Base-by-base conservation (phyloP, 2,888 invertebrate genomes). In the Thereva unica region DNA sequence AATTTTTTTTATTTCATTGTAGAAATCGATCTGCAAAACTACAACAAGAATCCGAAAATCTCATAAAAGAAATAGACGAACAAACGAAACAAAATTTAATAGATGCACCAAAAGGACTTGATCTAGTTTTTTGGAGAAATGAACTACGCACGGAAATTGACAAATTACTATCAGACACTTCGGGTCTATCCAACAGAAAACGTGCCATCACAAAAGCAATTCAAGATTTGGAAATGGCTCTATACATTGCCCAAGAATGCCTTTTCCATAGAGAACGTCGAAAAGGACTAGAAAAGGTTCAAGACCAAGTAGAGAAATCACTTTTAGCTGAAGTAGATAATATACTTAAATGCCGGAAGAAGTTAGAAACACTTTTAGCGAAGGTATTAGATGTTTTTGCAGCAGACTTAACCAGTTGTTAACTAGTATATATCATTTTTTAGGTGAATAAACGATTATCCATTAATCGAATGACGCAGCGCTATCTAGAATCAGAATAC, bases 211-310 rank as follows among this genome's bases (percentile, higher is more conserved):
- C 90, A 77, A 84, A 91, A 71, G 87, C 90, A 10, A 80, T 90
- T 69, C 84, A 87, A 59, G 92, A 93, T 77, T 88, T 94, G 66
- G 95, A 96, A 79, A 92, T 92, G 2, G 95, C 96, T 0, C 81
- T 96, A 71, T 94, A 95, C 74, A 92, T 96, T 71, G 92, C 93
- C 41, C 95, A 96, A 82, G 96, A 97, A 80, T 95, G 95, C 77
- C 85, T 97, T 54, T 96, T 95, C 80, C 91, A 95, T 77, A 84
- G 96, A 64, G 95, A 96, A 84, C 91, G 91, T 75, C 85, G 95
- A 69, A 90, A 91, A 80, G 93, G 92, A 61, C 85, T 93, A 73
- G 96, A 97, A 79, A 86, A 95, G 74, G 95, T 95, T 2, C 95
- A 96, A 76, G 96, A 97, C 76, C 85, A 89, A 54, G 91, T 93